Conservation (phyloP, 2,113 vertebrate genomes). For the Empidonax traillii region DNA sequence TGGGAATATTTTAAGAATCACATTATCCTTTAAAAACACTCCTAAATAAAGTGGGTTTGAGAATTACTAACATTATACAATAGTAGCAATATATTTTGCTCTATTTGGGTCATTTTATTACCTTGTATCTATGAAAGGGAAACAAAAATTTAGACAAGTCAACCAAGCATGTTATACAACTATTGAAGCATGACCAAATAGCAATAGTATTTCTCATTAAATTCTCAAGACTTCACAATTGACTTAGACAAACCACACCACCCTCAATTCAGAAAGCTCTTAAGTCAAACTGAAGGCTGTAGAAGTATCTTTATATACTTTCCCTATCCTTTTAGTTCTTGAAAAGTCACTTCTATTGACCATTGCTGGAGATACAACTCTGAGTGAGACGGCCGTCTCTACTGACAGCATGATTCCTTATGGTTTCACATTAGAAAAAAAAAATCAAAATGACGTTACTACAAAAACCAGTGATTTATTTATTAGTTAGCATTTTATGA, state of each 20-base stretch:
- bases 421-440: not conserved
- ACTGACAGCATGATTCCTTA: not conserved
- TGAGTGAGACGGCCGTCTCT: not conserved
- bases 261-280: not conserved
- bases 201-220: not conserved
- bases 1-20: not conserved
- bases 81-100: not conserved
- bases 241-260: not conserved
- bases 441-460: accelerated
- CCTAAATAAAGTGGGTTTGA: not conserved
- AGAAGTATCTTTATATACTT: not conserved
- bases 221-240: not conserved
- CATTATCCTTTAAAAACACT: not conserved
- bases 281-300: not conserved
- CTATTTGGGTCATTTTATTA: not conserved
- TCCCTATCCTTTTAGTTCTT: not conserved
- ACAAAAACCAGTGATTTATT: not conserved
- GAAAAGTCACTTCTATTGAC: not conserved
- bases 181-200: not conserved
- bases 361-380: not conserved
- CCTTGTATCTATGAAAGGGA: not conserved
- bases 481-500: not conserved
- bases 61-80: not conserved
- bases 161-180: not conserved
- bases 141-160: not conserved